Conservation (phyloP, 2,888 invertebrate species). For the Tipula lateralis region DNA sequence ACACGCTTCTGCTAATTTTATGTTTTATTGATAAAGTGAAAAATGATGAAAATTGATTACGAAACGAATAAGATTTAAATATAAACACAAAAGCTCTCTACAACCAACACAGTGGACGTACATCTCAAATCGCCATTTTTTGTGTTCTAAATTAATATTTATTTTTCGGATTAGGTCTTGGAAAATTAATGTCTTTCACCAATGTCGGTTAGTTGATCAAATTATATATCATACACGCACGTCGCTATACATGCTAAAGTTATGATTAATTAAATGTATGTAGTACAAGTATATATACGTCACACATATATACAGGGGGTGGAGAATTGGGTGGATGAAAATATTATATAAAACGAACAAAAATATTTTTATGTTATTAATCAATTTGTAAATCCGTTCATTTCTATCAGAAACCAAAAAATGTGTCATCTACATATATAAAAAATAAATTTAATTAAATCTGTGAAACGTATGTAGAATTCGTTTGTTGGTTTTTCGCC, state of each 20-base stretch:
- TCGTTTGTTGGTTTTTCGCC: background rate
- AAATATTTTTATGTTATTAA: constrained; percentile 19
- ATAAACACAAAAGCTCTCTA: too few relatives aligned
- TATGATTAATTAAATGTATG: background rate
- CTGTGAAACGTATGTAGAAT: background rate
- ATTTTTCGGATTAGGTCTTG: background rate
- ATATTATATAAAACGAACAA: background rate
- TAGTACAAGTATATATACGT: too few relatives aligned
- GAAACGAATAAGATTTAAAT: background rate
- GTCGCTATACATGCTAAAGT: background rate
- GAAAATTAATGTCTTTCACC: background rate
- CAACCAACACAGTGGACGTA: too few relatives aligned
- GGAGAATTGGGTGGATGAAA: background rate
- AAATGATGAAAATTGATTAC: constrained; percentile 24
- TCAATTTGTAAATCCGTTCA: background rate
- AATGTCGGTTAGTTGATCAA: background rate
- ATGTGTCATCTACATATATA: background rate
- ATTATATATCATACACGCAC: background rate
- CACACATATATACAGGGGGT: too few relatives aligned
- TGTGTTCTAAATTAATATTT: background rate
- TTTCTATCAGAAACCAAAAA: background rate
- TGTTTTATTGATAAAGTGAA: background rate
- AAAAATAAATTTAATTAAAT: background rate
- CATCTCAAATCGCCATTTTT: background rate
- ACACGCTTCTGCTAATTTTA: background rate